These are phyloP conservation scores for Zosterops borbonicus DNA, from an alignment of 2,113 vertebrate species.

Conservation along the genomic window DNA sequence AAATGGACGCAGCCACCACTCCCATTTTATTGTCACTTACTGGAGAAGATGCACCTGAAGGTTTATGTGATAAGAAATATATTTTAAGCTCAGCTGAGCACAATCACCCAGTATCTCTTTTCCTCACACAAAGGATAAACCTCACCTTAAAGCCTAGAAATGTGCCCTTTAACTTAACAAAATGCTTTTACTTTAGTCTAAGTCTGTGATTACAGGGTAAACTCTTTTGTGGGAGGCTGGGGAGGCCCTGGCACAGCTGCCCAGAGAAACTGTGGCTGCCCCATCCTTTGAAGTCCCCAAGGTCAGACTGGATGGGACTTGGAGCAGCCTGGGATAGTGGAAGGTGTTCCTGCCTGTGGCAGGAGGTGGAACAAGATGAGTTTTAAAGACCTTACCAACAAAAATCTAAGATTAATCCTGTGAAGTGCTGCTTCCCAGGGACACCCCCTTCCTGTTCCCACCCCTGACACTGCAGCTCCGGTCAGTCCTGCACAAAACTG, in stretches of 20 bases:
- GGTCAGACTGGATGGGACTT: rapidly evolving
- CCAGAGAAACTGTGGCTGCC: background rate
- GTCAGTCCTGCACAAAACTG: rapidly evolving
- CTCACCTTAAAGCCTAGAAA: background rate
- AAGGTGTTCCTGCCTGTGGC: background rate
- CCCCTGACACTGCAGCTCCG: background rate
- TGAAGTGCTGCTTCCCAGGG: background rate
- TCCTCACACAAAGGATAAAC: background rate
- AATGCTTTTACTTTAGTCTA: background rate
- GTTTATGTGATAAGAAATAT: background rate
- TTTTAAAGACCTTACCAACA: background rate
- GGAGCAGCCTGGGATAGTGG: background rate
- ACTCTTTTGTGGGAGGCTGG: background rate
- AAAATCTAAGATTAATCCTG: background rate
- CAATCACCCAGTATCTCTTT: background rate
- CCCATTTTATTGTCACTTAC: background rate
- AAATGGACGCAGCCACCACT: background rate
- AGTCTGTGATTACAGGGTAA: background rate
- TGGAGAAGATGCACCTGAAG: background rate
- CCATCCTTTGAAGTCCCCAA: background rate
- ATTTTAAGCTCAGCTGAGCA: background rate
- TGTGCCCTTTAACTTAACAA: background rate
- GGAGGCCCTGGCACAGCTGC: rapidly evolving
- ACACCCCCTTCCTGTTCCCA: background rate
- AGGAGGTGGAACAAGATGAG: background rate